Conservation (phyloP, 2,888 invertebrate genomes). For the Hypena proboscidalis region DNA sequence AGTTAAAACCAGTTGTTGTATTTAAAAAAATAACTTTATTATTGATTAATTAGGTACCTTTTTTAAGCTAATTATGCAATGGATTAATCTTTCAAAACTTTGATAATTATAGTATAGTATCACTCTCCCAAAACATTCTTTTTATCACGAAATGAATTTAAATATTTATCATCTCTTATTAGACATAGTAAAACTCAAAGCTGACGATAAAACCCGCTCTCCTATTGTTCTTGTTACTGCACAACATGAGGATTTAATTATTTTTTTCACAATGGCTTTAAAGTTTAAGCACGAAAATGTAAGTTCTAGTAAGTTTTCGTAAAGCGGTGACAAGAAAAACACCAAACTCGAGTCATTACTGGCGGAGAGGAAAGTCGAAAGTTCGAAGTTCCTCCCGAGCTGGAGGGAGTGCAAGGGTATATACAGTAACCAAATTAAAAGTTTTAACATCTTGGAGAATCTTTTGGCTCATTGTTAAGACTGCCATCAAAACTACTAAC, state of each 20-base stretch:
- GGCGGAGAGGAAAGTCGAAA: constrained; percentile 51
- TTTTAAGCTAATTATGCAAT: no score
- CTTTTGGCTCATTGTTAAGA: constrained; percentile 44
- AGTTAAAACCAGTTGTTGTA: no score
- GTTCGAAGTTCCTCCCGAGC: constrained; percentile 68
- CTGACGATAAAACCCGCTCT: background rate
- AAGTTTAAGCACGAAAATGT: constrained; percentile 18
- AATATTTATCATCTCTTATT: no score
- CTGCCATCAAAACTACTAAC: constrained; percentile 37
- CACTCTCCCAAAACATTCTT: no score
- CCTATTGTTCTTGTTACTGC: constrained; percentile 3
- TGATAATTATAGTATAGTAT: no score
- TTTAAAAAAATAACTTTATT: no score
- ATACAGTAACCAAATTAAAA: constrained; percentile 57
- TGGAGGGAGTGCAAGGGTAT: constrained; percentile 53
- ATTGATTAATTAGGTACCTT: no score
- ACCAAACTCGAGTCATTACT: constrained; percentile 73
- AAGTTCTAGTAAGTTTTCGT: constrained; percentile 56
- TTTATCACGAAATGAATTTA: no score
- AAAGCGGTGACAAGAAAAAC: constrained; percentile 71
- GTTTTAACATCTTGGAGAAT: constrained; percentile 55
- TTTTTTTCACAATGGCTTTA: constrained; percentile 13
- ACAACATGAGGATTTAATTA: constrained; percentile 9
- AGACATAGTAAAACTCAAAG: constrained; percentile 1
- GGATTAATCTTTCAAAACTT: no score